These are phyloP conservation scores for Drosophila aldrichi DNA, from an alignment of 2,888 invertebrate species.

Conservation along the genomic window DNA sequence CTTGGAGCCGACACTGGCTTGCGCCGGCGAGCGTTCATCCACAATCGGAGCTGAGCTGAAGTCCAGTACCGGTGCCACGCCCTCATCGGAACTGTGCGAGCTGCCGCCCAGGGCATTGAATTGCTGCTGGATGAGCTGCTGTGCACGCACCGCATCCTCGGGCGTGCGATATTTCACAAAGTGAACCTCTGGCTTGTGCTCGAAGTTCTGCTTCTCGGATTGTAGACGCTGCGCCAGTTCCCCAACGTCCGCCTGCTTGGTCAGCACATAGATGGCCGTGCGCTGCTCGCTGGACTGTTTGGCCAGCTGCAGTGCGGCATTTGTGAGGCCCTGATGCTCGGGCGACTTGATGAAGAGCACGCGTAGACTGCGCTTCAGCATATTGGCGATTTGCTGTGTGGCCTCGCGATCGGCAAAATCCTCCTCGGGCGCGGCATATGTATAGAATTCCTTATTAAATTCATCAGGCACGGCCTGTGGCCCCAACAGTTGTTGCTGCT, in stretches of 20 bases:
- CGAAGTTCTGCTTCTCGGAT: slow-evolving; percentile 49
- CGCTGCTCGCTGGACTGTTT: slow-evolving; percentile 77
- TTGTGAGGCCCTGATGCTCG: slow-evolving; percentile 72
- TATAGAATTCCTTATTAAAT: slow-evolving; percentile 80
- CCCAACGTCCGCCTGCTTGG: slow-evolving; percentile 76
- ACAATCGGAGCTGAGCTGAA: slow-evolving; percentile 58
- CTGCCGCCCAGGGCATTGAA: slow-evolving; percentile 77
- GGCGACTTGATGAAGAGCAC: slow-evolving; percentile 83
- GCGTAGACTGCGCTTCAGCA: slow-evolving; percentile 79
- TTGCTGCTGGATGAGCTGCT: slow-evolving; percentile 79
- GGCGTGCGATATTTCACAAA: slow-evolving; percentile 82
- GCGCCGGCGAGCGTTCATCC: slow-evolving; percentile 4
- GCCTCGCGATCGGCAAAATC: slow-evolving; percentile 69
- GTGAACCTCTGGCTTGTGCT: slow-evolving; percentile 80
- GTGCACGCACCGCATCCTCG: slow-evolving; percentile 80
- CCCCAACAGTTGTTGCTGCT: slow-evolving; percentile 23
- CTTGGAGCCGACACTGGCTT: slow-evolving; percentile 24
- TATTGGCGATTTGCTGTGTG: slow-evolving; percentile 57
- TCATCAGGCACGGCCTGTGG: slow-evolving; percentile 50
- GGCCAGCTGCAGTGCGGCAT: slow-evolving; percentile 77
- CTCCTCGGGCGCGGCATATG: slow-evolving; percentile 82
- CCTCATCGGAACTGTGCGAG: slow-evolving; percentile 75
- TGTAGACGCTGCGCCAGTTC: slow-evolving; percentile 73
- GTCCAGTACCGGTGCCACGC: slow-evolving; percentile 78
- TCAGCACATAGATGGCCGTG: slow-evolving; percentile 82